Percentiles rank a stretch among this genome's conserved stretches.
Conservation (phyloP, 1,140 invertebrate genomes). For the Conopomorpha cramerella region DNA sequence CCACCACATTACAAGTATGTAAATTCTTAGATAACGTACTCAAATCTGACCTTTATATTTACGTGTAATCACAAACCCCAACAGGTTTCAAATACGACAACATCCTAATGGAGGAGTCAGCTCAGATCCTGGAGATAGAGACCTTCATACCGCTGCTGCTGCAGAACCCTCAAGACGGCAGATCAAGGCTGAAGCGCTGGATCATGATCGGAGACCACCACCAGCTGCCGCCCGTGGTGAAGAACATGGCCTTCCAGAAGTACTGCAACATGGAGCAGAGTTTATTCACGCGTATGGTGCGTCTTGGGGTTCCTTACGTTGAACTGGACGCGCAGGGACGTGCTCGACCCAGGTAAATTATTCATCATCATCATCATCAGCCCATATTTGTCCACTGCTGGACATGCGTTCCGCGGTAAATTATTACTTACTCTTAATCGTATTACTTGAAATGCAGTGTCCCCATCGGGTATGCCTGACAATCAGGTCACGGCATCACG, state of each 20-base stretch:
- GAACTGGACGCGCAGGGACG: slow-evolving; percentile 97
- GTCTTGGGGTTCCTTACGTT: slow-evolving; percentile 94
- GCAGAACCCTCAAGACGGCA: slow-evolving; percentile 96
- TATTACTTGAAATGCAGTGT: too few relatives aligned
- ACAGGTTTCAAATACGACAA: slow-evolving; percentile 95
- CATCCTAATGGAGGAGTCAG: slow-evolving; percentile 99
- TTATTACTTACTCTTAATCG: too few relatives aligned
- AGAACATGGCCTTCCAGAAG: slow-evolving; percentile 99
- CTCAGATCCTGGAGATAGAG: slow-evolving; percentile 99
- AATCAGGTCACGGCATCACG: too few relatives aligned
- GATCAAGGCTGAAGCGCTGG: slow-evolving; percentile 96
- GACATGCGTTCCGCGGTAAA: too few relatives aligned
- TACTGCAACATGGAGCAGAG: slow-evolving; percentile 99
- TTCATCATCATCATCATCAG: too few relatives aligned
- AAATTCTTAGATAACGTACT: too few relatives aligned
- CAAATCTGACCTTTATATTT: too few relatives aligned
- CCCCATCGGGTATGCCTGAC: too few relatives aligned
- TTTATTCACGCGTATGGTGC: slow-evolving; percentile 94
- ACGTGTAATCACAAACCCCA: slow-evolving; percentile 3
- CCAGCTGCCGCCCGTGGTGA: slow-evolving; percentile 98
- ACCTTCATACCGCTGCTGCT: slow-evolving; percentile 98
- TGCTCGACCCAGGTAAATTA: slow-evolving; percentile 85
- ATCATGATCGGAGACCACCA: slow-evolving; percentile 99
- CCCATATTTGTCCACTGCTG: too few relatives aligned
- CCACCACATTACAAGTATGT: too few relatives aligned